Base-by-base conservation (phyloP, 2,113 vertebrate genomes). In the Notechis scutatus region DNA sequence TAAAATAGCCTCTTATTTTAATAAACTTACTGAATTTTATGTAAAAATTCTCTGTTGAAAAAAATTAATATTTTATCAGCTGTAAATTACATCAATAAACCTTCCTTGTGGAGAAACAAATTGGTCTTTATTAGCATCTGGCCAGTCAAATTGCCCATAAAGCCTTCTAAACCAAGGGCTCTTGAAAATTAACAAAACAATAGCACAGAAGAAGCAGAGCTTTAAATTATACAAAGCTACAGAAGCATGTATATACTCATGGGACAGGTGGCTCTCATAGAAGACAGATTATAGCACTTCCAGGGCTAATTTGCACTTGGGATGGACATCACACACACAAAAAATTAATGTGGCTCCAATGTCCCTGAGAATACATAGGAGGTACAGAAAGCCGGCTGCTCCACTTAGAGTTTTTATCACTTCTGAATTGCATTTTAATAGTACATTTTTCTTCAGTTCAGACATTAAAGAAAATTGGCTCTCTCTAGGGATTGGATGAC, bases 351-450 rank as follows among this genome's bases (percentile, higher is more conserved):
- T 96, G 96, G 97, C 97, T 97, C 97, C 97, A 97, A 96, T 96
- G 97, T 98, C 98, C 98, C 98, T 96, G 96, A 98, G 97, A 97
- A 97, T 97, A 97, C 97, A 97, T 96, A 52, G 96, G 96, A 96
- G 96, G 96, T 97, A 95, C 96, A 97, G 95, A 91, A 97, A 97
- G 96, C 97, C 92, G 96, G 97, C 98, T 98, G 98, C 96, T 98
- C 96, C 96, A 95, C 96, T 97, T 97, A 97, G 96, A 96, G 96
- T 96, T 98, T 98, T 98, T 98, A 98, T 98, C 97, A 97, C 97
- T 97, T 98, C 96, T 94, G 97, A 98, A 98, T 97, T 98, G 98
- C 96, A 97, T 98, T 98, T 98, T 98, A 98, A 98, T 98, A 97
- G 97, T 97, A 98, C 97, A 97, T 97, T 98, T 98, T 98, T 98